Base-by-base conservation (phyloP, 1,140 invertebrate species). In the Diabrotica virgifera region DNA sequence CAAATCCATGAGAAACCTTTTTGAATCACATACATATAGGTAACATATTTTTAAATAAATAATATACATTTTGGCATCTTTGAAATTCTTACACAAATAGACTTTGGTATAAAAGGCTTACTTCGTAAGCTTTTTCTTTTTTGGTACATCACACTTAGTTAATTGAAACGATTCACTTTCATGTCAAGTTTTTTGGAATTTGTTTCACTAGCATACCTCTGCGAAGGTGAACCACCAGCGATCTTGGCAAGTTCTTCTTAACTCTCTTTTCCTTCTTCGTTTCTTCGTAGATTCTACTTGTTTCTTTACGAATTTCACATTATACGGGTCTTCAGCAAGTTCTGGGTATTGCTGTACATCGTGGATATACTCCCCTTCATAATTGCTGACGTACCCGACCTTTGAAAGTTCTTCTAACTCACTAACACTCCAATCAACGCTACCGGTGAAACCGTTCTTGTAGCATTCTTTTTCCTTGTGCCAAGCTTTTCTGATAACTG, bases 261-360 rank as follows among this genome's bases (percentile, higher is more conserved):
- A 65, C 57, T 76, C 76, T 60, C 84, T 80, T 83, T 87, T 87
- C 76, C 86, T 85, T 64, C 87, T 79, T 66, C 86, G 83, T 64
- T 86, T 85, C 74, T 85, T 87, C 36, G 85, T 82, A 66, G 84
- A 82, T 63, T 85, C 85, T 2, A 82, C 78, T 66, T 87, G 85
- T 77, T 92, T 92, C 80, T 94, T 94, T 9, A 90, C 85, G 76
- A 96, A 95, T 70, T 89, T 87, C 59, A 98, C 89, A 82, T 97
- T 97, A 80, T 93, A 96, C 3, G 95, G 94, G 82, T 98, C 96
- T 80, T 97, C 95, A 10, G 94, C 92, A 10, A 98, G 83, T 77
- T 97, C 92, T 0, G 95, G 94, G 82, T 94, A 97, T 12, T 88
- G 81, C 70, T 90, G 87, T 12, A 95, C 89, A 74, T 95, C 92